Evolutionary conservation across 2,888 invertebrate species (phyloP), one percentile per base, ranked within the genome.

Genomic region (Cetonia aurata): DNA sequence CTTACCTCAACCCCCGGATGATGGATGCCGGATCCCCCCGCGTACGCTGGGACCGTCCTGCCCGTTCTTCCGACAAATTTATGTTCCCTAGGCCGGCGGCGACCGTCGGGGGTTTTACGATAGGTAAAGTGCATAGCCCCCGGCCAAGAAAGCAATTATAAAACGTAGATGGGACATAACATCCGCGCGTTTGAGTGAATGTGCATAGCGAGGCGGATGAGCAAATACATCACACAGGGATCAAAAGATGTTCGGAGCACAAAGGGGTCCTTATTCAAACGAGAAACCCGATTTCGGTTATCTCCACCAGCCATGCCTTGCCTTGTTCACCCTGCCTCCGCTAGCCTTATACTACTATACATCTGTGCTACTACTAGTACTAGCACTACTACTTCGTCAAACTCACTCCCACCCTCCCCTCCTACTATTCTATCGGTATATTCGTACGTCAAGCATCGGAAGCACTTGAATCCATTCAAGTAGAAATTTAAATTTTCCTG

Each of bases 101-200:
- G 71, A 72, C 68, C 53, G 60, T 53, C 53, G 44, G 70, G 62
- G 70, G 71, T 71, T 70, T 69, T 70, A 74, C 67, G 72, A 76
- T 25, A 74, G 74, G 74, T 73, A 73, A 57, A 56, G 67, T 25
- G 79, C 79, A 77, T 77, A 77, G 79, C 81, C 80, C 70, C 72
- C 77, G 81, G 81, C 79, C 79, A 82, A 82, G 81, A 81, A 82
- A 82, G 80, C 82, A 81, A 82, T 81, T 81, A 82, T 80, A 80
- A 80, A 80, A 80, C 79, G 79, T 77, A 80, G 79, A 77, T 77
- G 77, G 77, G 78, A 79, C 79, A 79, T 74, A 76, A 75, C 77
- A 77, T 75, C 75, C 78, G 75, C 77, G 79, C 79, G 79, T 79
- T 78, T 79, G 77, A 79, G 78, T 76, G 78, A 75, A 74, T 78